phyloP scores from a whole-genome alignment of 30 jellyfish, hydroid and myxozoan species.

The Turritopsis dohrnii region DNA sequence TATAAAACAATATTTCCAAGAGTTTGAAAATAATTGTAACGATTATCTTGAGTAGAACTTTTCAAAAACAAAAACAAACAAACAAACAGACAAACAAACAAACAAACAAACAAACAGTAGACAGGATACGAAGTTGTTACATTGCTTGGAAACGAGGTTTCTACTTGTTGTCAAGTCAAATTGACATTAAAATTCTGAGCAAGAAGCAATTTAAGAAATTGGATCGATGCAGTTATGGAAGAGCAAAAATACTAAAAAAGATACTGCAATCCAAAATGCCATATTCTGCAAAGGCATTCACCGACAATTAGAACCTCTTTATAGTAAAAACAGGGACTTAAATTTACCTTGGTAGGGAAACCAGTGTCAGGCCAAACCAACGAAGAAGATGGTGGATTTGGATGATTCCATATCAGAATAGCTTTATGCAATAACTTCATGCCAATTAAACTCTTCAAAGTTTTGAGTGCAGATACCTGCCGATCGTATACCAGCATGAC shows the following conservation, averaged over 20 bases:
- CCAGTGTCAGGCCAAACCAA: conserved; percentile 85
- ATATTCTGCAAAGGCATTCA: conserved; percentile 59
- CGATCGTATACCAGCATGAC: conserved; percentile 34
- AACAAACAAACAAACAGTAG: too few species aligned
- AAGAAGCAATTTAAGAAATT: too few species aligned
- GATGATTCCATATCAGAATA: conserved; percentile 68
- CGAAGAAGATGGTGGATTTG: conserved; percentile 44
- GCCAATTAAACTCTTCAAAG: conserved; percentile 46
- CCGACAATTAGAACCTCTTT: conserved; percentile 60
- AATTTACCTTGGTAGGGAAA: conserved; percentile 47
- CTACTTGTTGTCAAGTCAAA: too few species aligned
- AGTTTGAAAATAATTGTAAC: too few species aligned
- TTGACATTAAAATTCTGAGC: too few species aligned
- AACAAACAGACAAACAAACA: too few species aligned
- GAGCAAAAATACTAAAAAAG: not conserved
- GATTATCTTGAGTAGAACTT: too few species aligned
- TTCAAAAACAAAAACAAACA: too few species aligned
- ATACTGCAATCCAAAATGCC: conserved; percentile 13
- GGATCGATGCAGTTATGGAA: too few species aligned
- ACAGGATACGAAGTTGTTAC: too few species aligned
- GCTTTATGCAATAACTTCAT: conserved; percentile 52
- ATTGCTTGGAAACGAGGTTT: too few species aligned
- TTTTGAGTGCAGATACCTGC: conserved; percentile 22
- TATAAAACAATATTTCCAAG: too few species aligned
- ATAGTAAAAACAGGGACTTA: conserved; percentile 25